A percentile compares a stretch with the other conserved stretches of the same genome.
Conservation (phyloP, 2,888 invertebrate species). For the Ophonus ardosiacus region DNA sequence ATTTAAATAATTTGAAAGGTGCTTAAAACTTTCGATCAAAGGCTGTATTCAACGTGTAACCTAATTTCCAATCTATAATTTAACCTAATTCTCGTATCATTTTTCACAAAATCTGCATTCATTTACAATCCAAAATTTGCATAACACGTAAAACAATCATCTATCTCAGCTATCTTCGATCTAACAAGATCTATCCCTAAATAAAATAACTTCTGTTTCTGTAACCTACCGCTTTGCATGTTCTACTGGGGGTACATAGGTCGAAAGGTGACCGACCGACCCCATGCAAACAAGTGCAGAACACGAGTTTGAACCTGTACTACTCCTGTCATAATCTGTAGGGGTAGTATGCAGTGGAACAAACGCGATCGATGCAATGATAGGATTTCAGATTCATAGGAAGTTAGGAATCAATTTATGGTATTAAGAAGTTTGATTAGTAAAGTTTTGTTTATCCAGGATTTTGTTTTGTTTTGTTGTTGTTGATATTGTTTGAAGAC, state of each 20-base stretch:
- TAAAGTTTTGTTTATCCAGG: not conserved
- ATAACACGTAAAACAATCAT: constrained; percentile 12
- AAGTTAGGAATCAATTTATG: not conserved
- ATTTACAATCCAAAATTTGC: not conserved
- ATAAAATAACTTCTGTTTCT: not conserved
- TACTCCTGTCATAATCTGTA: not conserved
- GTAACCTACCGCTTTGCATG: not conserved
- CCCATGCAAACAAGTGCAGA: not conserved
- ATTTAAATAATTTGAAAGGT: no score
- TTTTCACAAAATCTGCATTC: not conserved
- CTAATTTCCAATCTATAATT: not conserved
- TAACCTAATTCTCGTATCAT: not conserved
- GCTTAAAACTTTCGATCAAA: no score
- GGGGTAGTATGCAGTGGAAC: not conserved
- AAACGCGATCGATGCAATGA: not conserved
- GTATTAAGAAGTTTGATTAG: not conserved
- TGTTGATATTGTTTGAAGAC: not conserved
- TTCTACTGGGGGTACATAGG: constrained; percentile 11
- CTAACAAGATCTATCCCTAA: not conserved
- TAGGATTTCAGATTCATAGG: not conserved
- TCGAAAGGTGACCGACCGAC: constrained; percentile 39
- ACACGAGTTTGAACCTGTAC: constrained; percentile 7
- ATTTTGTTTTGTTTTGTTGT: constrained; percentile 8
- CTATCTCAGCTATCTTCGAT: constrained; percentile 1
- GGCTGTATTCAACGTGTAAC: not conserved